phyloP scores from a whole-genome alignment of 2,797 vertebrate genomes.

The Poecile montanus region DNA sequence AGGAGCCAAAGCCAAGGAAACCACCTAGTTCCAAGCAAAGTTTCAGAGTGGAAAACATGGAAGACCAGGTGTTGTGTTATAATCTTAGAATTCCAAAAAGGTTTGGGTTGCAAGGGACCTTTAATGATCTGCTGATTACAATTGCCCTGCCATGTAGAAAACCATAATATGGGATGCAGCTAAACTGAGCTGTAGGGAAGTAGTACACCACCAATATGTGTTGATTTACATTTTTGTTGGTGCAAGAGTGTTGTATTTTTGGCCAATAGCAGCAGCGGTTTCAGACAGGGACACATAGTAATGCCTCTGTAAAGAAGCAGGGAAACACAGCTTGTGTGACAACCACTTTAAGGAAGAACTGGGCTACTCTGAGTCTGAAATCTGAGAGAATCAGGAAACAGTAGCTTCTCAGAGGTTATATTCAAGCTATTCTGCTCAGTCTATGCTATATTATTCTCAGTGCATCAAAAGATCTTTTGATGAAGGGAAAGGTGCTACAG shows the following conservation, averaged over 20 bases:
- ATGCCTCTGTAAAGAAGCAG: neutral
- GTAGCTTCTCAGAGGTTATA: neutral
- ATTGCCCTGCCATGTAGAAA: neutral
- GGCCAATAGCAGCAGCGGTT: neutral
- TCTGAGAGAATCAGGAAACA: neutral
- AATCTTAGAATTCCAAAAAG: neutral
- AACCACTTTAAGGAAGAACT: neutral
- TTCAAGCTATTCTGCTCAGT: neutral
- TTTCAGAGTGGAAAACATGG: neutral
- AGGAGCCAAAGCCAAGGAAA: neutral
- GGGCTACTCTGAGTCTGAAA: neutral
- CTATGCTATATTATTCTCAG: neutral
- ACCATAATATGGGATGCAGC: neutral
- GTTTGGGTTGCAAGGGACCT: neutral
- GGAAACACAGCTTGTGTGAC: neutral
- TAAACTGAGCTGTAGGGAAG: neutral
- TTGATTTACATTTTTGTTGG: neutral
- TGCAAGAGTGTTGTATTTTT: neutral
- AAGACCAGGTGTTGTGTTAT: neutral
- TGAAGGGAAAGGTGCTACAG: neutral
- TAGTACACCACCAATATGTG: fast-evolving
- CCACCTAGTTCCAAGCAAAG: neutral
- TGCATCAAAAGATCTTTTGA: neutral
- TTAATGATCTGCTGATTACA: neutral
- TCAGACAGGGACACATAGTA: neutral